These are phyloP conservation scores for Hephaestus fuliginosus DNA, from an alignment of 2,797 vertebrate species.

Conservation along the genomic window DNA sequence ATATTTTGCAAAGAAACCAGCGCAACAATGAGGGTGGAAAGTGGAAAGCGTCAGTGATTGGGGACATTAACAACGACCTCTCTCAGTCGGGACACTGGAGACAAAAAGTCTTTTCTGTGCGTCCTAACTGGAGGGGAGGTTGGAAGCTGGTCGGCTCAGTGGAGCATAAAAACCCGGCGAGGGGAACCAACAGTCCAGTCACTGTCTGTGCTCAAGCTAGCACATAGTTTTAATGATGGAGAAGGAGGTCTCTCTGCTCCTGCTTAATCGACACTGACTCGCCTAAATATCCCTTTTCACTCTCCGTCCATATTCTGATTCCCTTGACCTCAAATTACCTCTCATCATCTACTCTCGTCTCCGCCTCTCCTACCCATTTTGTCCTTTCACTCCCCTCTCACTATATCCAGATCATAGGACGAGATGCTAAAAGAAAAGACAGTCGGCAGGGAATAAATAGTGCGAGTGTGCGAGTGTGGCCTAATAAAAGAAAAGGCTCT, in stretches of 20 bases:
- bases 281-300: conserved; percentile 40
- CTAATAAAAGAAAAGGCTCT: conserved; percentile 36
- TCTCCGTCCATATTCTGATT: conserved; percentile 34
- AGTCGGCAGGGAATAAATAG: conserved; percentile 43
- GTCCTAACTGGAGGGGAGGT: conserved; percentile 63
- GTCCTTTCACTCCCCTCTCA: conserved; percentile 19
- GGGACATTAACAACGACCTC: conserved; percentile 59
- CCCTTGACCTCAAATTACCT: conserved; percentile 57
- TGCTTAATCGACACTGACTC: conserved; percentile 54
- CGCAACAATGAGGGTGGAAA: conserved; percentile 23
- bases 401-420: conserved; percentile 16
- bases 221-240: conserved; percentile 76
- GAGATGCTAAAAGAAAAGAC: conserved; percentile 4
- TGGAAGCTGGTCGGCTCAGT: conserved; percentile 65
- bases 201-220: conserved; percentile 73
- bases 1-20: conserved; percentile 38
- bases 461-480: neutral
- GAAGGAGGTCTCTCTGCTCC: conserved; percentile 37
- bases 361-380: conserved; percentile 26
- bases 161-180: conserved; percentile 67
- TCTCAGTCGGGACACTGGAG: conserved; percentile 59
- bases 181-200: conserved; percentile 62
- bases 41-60: conserved; percentile 34
- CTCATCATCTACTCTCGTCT: conserved; percentile 45
- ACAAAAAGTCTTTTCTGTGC: conserved; percentile 70